Evolutionary conservation across 2,888 invertebrate species (phyloP), one percentile per base, ranked within the genome.

Genomic region (Mythimna vitellina): DNA sequence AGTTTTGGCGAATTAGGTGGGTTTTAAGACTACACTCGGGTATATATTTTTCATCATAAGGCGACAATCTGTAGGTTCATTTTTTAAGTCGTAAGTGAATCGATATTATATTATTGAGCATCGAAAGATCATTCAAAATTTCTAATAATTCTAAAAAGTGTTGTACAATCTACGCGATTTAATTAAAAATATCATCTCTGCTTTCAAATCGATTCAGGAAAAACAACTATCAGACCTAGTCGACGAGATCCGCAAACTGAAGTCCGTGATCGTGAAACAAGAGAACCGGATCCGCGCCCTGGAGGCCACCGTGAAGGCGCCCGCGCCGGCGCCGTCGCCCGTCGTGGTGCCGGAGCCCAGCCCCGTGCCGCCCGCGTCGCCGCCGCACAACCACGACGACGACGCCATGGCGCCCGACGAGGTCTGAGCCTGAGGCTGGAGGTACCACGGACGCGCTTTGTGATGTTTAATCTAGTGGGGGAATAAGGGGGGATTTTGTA

Each of bases 201-300:
- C 10, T 38, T 35, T 22, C 3, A 38, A 20, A 29, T 58, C 9
- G 60, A 88, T 91, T 10, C 89, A 97, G 98, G 97, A 98, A 82
- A 98, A 98, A 85, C 97, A 98, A 82, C 95, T 99, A 25, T 98
- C 98, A 86, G 98, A 98, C 90, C 97, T 98, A 86, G 97, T 98
- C 56, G 98, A 99, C 90, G 99, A 99, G 93, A 98, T 99, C 86
- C 97, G 99, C 73, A 99, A 99, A 92, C 95, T 99, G 83, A 99
- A 99, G 91, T 98, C 99, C n/a, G 98, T 99, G 93, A 98, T 99
- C 85, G 98, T 99, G 38, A 99, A 99, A 90, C 99, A 99, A 90
- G 99, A 99, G 95, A 99, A 98, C 86, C 96, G 98, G 67, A 98
- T 98, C 91, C 96, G 98, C 53, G 97, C 98, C 6, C 94, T 98